Conservation (phyloP, 2,888 invertebrate species). For the Pandemis corylana region DNA sequence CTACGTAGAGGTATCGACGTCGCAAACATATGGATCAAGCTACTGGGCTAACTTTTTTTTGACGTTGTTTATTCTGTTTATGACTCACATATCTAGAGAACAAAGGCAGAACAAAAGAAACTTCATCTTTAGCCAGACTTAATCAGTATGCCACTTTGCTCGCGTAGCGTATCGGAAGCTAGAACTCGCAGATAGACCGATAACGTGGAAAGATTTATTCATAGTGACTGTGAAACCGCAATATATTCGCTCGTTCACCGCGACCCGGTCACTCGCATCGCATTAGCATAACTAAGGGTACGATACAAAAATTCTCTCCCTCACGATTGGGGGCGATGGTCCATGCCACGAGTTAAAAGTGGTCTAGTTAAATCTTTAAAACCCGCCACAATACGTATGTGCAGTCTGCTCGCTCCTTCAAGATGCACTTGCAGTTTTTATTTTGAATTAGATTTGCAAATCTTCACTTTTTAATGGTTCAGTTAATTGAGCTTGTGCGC, state of each 20-base stretch:
- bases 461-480: no score
- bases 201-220: constrained; percentile 53
- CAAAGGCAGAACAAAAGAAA: no score
- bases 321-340: constrained; percentile 42
- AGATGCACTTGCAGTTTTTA: no score
- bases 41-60: no score
- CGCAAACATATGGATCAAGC: no score
- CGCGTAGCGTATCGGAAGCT: constrained; percentile 7
- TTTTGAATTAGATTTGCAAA: no score
- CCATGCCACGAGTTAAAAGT: constrained; percentile 5
- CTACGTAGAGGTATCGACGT: no score
- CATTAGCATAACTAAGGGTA: constrained; percentile 65
- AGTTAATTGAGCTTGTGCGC: no score
- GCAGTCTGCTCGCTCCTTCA: no score
- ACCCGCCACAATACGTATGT: no score
- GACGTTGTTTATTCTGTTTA: no score
- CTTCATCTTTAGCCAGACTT: not conserved
- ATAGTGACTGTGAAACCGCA: constrained; percentile 56
- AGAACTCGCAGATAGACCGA: constrained; percentile 47
- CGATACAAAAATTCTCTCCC: constrained; percentile 54
- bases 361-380: not conserved
- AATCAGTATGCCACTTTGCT: not conserved
- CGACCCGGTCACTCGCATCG: constrained; percentile 55
- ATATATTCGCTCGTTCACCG: constrained; percentile 59
- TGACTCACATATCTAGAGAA: not conserved